Evolutionary conservation across 2,797 vertebrate species (phyloP), one percentile per base, ranked within the genome.

Genomic region (Manis javanica): DNA sequence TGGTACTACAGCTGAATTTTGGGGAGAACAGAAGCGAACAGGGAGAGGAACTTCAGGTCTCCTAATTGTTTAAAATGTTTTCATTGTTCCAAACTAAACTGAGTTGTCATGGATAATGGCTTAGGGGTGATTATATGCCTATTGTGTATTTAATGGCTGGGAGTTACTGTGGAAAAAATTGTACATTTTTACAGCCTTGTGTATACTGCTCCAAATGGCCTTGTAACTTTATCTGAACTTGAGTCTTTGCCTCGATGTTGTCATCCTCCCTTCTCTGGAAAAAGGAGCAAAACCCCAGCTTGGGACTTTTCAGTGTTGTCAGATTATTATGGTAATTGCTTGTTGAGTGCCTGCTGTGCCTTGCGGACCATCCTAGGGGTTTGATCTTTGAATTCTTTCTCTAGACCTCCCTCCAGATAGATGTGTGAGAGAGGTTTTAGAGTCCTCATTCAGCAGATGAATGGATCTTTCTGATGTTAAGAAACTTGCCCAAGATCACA

Each of bases 121-220:
- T 97, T 79, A 64, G 89, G 85, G 86, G 95, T 98, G 97, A 97
- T 97, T 97, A 94, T 96, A 92, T 90, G 84, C 95, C 93, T 97
- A 94, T 98, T 89, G 55, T 83, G 23, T 97, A 93, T 96, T 98
- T 98, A 97, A 97, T 97, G 98, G 96, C 97, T 98, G 93, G 97
- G 97, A 97, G 97, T 98, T 85, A 90, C 95, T 95, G 96, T 98
- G 98, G 98, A 98, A 98, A 98, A 98, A 98, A 90, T 57, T 96
- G 95, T 96, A 95, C 46, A 92, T 93, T 95, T 86, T 97, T 96
- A 91, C 26, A 90, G 96, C 87, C 97, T 90, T 92, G n/a, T 0
- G 88, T 91, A 77, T 91, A 18, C 96, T 91, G 79, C 92, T 98
- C 97, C 95, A 97, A 96, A 88, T 53, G 39, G 59, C 82, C 89